These are phyloP conservation scores for Pyrocoelia pectoralis DNA, from an alignment of 2,888 invertebrate genomes.

Conservation along the genomic window DNA sequence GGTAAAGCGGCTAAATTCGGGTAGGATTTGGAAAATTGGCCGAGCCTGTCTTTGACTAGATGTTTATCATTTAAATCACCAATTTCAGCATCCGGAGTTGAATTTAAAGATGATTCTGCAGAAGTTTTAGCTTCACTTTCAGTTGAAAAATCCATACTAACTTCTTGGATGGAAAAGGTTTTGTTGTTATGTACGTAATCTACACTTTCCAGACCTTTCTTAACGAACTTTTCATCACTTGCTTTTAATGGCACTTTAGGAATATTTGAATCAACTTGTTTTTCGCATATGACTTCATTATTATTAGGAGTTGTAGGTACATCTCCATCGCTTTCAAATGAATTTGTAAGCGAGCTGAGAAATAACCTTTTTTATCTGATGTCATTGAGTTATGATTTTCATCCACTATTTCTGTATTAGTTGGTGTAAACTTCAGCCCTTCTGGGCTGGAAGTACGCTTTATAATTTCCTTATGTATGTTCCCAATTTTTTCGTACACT, in stretches of 20 bases:
- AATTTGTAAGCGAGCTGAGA: slow-evolving; percentile 32
- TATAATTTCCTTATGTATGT: slow-evolving; percentile 37
- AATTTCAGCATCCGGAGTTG: slow-evolving; percentile 41
- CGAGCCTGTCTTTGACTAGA: slow-evolving; percentile 47
- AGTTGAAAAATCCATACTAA: slow-evolving; percentile 43
- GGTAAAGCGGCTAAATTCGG: slow-evolving; percentile 41
- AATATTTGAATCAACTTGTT: neutral
- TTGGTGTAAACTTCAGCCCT: slow-evolving; percentile 22
- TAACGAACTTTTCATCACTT: neutral
- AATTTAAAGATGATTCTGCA: slow-evolving; percentile 27
- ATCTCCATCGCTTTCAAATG: neutral
- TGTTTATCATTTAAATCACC: slow-evolving; percentile 45
- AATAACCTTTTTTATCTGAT: slow-evolving; percentile 26
- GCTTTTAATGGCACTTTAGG: slow-evolving; percentile 2
- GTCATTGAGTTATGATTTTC: slow-evolving; percentile 36
- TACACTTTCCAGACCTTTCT: neutral
- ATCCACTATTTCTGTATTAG: slow-evolving; percentile 19
- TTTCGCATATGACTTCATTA: neutral
- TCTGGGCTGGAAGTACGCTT: slow-evolving; percentile 31
- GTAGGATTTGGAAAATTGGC: slow-evolving; percentile 48
- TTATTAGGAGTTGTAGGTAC: neutral
- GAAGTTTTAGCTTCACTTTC: slow-evolving; percentile 23
- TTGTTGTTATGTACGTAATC: neutral
- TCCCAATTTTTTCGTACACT: slow-evolving; percentile 43
- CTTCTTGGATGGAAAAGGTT: slow-evolving; percentile 27